Conservation (phyloP, 2,888 invertebrate genomes). For the Sycophila texana region DNA sequence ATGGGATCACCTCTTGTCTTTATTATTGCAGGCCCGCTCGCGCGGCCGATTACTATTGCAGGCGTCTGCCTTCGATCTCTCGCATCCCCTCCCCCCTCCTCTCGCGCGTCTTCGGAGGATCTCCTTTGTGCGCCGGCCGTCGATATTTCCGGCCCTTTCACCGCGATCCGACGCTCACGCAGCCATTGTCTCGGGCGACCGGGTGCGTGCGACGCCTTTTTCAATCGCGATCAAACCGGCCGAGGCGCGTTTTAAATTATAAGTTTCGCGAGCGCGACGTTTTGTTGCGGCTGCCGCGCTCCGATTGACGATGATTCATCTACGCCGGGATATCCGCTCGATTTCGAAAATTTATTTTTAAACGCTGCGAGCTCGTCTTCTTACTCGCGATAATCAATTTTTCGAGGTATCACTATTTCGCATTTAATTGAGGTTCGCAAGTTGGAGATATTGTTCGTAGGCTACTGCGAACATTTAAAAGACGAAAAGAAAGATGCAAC, state of each 20-base stretch:
- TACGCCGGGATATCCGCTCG: no score
- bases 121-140: background rate
- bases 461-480: no score
- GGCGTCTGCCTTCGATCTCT: slow-evolving; percentile 17
- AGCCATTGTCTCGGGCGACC: background rate
- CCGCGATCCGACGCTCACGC: background rate
- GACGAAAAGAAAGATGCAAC: no score
- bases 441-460: no score
- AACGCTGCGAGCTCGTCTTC: no score
- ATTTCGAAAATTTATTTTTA: no score
- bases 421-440: no score
- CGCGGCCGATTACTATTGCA: slow-evolving; percentile 22
- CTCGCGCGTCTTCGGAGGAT: background rate
- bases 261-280: background rate
- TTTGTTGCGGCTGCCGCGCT: background rate
- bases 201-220: background rate
- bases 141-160: background rate
- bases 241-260: no score
- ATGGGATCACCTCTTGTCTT: slow-evolving; percentile 6
- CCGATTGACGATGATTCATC: no score
- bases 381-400: no score
- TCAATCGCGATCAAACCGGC: background rate
- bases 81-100: background rate
- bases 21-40: slow-evolving; percentile 38
- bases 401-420: no score